phyloP scores from a whole-genome alignment of 2,888 invertebrate genomes.

The Patella ulyssiponensis region DNA sequence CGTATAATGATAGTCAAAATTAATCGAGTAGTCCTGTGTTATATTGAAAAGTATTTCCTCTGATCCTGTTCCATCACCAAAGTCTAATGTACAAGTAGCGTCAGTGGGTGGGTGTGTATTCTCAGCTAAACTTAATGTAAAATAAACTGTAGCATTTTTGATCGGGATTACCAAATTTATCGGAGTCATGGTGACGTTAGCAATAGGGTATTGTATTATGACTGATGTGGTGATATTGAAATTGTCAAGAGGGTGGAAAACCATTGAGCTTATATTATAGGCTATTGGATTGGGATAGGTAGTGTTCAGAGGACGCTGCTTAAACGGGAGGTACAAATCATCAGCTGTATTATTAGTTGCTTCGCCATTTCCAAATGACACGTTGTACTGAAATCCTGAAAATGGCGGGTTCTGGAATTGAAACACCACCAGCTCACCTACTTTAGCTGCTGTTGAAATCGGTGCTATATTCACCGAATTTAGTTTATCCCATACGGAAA shows the following conservation, averaged over 20 bases:
- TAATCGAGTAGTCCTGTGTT: not conserved
- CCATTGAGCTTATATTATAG: not conserved
- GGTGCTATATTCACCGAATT: not conserved
- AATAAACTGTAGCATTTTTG: constrained; percentile 4
- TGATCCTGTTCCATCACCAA: not conserved
- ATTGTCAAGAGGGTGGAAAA: not conserved
- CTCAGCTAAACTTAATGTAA: not conserved
- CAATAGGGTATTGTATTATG: constrained; percentile 4
- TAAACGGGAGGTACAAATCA: not conserved
- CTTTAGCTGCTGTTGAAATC: not conserved
- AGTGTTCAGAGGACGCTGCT: not conserved
- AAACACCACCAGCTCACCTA: constrained; percentile 5
- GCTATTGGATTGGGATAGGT: not conserved
- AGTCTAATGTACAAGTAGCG: not conserved
- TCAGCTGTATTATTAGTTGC: not conserved
- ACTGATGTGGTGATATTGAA: not conserved
- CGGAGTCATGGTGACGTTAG: not conserved
- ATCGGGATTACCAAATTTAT: too few species aligned
- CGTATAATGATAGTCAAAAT: not conserved
- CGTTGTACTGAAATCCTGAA: constrained; percentile 5
- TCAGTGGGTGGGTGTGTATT: not conserved
- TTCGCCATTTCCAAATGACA: constrained; percentile 20
- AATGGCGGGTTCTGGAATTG: not conserved
- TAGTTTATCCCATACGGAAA: constrained; percentile 16
- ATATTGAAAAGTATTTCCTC: not conserved